Evolutionary conservation across 2,888 invertebrate genomes (phyloP).

Genomic region (Plutella xylostella): DNA sequence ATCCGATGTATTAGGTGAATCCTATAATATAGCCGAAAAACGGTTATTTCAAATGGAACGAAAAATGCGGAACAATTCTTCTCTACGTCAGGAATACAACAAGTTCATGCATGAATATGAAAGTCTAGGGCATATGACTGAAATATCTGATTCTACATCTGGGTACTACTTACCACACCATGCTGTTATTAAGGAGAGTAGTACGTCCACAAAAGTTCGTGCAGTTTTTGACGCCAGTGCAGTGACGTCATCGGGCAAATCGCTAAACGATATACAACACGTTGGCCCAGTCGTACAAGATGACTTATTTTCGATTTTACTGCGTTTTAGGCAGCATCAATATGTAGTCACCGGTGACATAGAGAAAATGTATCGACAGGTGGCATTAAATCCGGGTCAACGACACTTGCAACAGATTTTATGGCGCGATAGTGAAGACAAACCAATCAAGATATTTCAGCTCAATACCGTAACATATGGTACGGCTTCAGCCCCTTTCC

Average conservation of each 20-base stretch:
- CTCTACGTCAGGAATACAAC: background rate
- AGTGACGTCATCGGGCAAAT: slow-evolving; percentile 17
- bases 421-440: slow-evolving; percentile 6
- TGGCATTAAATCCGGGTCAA: background rate
- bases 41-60: background rate
- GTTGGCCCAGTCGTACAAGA: slow-evolving; percentile 10
- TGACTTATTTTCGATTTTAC: slow-evolving; percentile 1
- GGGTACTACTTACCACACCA: no score
- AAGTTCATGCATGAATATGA: slow-evolving; percentile 16
- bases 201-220: slow-evolving; percentile 19
- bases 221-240: slow-evolving; percentile 22
- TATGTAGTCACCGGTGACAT: slow-evolving; percentile 3
- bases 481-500: slow-evolving; percentile 2
- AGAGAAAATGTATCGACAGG: slow-evolving; percentile 20
- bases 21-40: background rate
- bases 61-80: background rate
- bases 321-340: slow-evolving; percentile 5
- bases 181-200: slow-evolving; percentile 13
- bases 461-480: slow-evolving; percentile 9
- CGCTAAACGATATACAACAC: slow-evolving; percentile 8
- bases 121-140: slow-evolving; percentile 13
- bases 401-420: slow-evolving; percentile 8
- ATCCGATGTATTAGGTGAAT: background rate
- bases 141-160: no score
- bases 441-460: slow-evolving; percentile 3